These are phyloP conservation scores for Virgularia gustaviana DNA, from an alignment of 92 coral and sea anemone species.

Conservation along the genomic window DNA sequence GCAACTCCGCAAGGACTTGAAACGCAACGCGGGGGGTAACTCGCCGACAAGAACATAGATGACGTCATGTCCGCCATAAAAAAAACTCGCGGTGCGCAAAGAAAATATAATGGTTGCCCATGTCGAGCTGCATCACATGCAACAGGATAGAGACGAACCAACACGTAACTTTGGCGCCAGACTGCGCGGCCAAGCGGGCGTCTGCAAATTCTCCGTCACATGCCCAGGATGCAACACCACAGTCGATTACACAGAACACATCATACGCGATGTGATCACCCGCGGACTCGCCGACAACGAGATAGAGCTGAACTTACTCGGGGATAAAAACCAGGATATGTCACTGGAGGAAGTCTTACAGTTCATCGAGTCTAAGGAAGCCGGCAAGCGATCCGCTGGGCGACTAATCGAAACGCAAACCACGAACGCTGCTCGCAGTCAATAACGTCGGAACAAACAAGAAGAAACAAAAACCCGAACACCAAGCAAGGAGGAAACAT, in stretches of 20 bases:
- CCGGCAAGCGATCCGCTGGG: constrained; percentile 66
- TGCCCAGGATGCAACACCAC: not conserved
- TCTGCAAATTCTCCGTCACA: not conserved
- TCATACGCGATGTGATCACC: not conserved
- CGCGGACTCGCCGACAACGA: constrained; percentile 7
- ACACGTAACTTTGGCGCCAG: constrained; percentile 54
- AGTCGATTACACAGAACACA: constrained; percentile 10
- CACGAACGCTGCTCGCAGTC: constrained; percentile 46
- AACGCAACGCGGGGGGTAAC: constrained; percentile 56
- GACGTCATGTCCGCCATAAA: constrained; percentile 44
- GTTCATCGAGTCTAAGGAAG: constrained; percentile 49
- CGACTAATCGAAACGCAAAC: constrained; percentile 53
- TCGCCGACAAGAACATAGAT: constrained; percentile 41
- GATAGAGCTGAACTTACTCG: constrained; percentile 1
- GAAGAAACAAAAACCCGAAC: constrained; percentile 26
- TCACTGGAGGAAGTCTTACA: not conserved
- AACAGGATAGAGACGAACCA: constrained; percentile 53
- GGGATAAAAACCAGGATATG: constrained; percentile 16
- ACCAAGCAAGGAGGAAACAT: constrained; percentile 26
- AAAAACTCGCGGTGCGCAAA: constrained; percentile 48
- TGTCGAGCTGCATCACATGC: constrained; percentile 60
- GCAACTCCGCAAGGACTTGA: constrained; percentile 54
- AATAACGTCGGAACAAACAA: constrained; percentile 35
- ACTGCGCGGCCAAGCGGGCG: not conserved
- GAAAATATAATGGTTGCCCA: constrained; percentile 58